Base-by-base conservation (phyloP, 30 jellyfish, hydroid and myxozoan genomes). In the Aurelia coerulea region DNA sequence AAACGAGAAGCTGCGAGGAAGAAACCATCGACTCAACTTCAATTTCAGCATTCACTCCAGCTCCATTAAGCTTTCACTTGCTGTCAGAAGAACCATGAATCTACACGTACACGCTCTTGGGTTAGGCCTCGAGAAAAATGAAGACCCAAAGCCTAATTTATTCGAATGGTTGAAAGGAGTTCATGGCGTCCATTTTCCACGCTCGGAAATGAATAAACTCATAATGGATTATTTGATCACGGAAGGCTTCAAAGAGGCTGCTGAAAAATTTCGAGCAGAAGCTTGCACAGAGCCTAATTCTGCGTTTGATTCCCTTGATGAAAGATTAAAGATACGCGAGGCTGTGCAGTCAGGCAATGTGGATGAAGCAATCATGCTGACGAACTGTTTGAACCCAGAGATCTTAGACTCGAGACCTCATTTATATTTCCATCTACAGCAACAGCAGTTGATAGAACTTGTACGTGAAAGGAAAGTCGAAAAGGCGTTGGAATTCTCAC, bases 161-260 rank as follows among this genome's bases (percentile, higher is more conserved):
- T 62, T 78, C 33, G 83, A 89, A 50, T 89, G 97, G 99, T 65
- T 88, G 97, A 82, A 81, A 39, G 88, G 65, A 14, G 66, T 95
- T 14, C 89, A 81, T 15, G 95, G 90, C 31, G 68, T 72, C 29
- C 83, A 76, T 54, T 64, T 95, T 63, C 93, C 95, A 39, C 81
- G 99, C 13, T 32, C 92, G 5, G 97, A 95, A 51, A 95, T 95
- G 97, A 95, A 95, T 65, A 80, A 81, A 66, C 88, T 95, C 6
- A 84, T 95, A n/a, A 95, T 95, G 99, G 90, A 95, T 72, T 95
- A 95, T 60, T 83, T 95, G 15, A 88, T 90, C 14, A 81, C 92
- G 31, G 99, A 95, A 89, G 99, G 99, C 0, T 95, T 89, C 93
- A 95, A 95, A 78, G 99, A 95, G 60, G 99, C 99, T 58, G 99